phyloP scores from a whole-genome alignment of 2,888 invertebrate genomes.

The Brachylomia viminalis region DNA sequence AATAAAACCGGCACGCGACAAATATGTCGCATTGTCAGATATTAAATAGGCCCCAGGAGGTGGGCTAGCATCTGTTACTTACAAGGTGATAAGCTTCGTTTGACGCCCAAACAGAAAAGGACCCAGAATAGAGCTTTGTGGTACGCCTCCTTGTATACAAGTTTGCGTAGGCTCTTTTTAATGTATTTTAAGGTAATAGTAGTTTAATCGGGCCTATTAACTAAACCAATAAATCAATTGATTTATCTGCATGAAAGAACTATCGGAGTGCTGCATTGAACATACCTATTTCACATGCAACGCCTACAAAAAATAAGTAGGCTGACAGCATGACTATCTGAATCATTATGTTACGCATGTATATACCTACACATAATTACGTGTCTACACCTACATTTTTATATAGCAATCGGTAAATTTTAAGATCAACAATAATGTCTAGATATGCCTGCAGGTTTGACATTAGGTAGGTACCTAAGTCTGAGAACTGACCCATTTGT shows the following conservation, averaged over 20 bases:
- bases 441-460: slow-evolving; percentile 40
- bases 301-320: slow-evolving; percentile 14
- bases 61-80: neutral
- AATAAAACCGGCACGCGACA: neutral
- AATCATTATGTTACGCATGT: slow-evolving; percentile 8
- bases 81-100: neutral
- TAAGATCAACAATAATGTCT: slow-evolving; percentile 16
- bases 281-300: slow-evolving; percentile 1
- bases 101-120: neutral
- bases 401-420: slow-evolving; percentile 1
- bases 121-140: neutral
- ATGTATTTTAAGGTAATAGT: neutral
- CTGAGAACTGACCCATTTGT: slow-evolving; percentile 58
- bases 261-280: neutral
- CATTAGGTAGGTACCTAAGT: slow-evolving; percentile 10
- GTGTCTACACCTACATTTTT: slow-evolving; percentile 24
- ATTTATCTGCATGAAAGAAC: neutral
- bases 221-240: neutral
- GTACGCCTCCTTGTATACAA: neutral
- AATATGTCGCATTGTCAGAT: neutral
- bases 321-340: slow-evolving; percentile 8
- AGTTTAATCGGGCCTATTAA: neutral
- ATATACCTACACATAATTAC: slow-evolving; percentile 1
- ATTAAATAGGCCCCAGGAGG: neutral
- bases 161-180: neutral